Conservation (phyloP, 2,888 invertebrate genomes). For the Rotaria macrura region DNA sequence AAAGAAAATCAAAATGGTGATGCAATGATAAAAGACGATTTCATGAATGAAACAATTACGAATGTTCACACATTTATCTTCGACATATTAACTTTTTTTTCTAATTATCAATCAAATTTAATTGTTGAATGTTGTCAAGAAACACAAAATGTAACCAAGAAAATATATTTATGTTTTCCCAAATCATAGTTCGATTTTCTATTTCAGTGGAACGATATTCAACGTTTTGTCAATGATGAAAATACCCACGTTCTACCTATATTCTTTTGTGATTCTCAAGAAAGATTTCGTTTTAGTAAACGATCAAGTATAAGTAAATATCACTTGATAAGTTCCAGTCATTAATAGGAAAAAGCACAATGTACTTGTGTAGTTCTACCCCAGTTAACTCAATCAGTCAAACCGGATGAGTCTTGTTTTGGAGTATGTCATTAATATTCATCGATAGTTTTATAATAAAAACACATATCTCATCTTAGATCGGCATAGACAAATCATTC, state of each 20-base stretch:
- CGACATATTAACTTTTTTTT: not conserved
- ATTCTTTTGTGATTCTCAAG: not conserved
- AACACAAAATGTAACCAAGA: not conserved
- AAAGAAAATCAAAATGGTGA: not conserved
- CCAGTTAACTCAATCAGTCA: not conserved
- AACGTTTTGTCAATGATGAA: not conserved
- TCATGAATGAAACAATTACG: not conserved
- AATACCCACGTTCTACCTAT: not conserved
- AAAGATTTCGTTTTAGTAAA: not conserved
- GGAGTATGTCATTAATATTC: not conserved
- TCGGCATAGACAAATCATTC: conserved; percentile 2
- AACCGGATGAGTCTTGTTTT: not conserved
- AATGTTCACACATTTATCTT: not conserved
- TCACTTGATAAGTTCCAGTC: not conserved
- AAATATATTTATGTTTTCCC: not conserved
- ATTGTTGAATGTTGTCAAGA: conserved; percentile 10
- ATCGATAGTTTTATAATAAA: not conserved
- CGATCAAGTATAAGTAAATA: not conserved
- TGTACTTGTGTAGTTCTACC: not conserved
- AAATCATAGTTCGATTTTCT: not conserved
- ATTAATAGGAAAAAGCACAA: too few relatives aligned
- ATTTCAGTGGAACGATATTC: not conserved
- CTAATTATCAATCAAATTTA: not conserved
- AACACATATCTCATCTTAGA: not conserved
- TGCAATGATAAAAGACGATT: not conserved